Evolutionary conservation across 2,797 vertebrate genomes (phyloP).

Genomic region (Molossus alvarezi): DNA sequence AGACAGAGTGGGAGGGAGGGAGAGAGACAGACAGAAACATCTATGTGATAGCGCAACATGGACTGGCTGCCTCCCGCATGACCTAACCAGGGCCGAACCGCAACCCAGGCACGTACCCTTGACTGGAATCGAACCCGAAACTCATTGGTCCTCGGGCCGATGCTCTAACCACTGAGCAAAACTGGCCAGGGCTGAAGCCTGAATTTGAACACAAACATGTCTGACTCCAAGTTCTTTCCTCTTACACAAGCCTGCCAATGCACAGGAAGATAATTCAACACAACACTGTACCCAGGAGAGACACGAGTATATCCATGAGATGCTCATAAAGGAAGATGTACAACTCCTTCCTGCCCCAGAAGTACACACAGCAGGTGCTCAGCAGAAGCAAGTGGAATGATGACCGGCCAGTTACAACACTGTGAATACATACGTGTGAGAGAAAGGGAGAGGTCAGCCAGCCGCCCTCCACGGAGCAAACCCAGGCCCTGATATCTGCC

Average conservation of each 20-base stretch:
- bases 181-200: background rate
- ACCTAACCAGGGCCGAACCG: too few relatives aligned
- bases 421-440: fast-evolving
- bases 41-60: too few relatives aligned
- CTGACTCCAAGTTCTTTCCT: background rate
- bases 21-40: too few relatives aligned
- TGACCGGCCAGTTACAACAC: background rate
- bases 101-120: too few relatives aligned
- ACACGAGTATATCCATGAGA: background rate
- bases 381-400: background rate
- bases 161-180: too few relatives aligned
- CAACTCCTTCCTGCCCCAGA: background rate
- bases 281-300: background rate
- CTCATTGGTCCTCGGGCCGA: too few relatives aligned
- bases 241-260: background rate
- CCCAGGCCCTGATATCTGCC: background rate
- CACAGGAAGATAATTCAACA: background rate
- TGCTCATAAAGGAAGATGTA: background rate
- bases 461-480: background rate
- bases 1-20: too few relatives aligned
- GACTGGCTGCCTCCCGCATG: too few relatives aligned
- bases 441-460: background rate
- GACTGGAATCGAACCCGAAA: too few relatives aligned
- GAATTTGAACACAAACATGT: background rate
- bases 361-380: background rate